phyloP scores from a whole-genome alignment of 92 coral and sea anemone species.

The Actinernus sp. region DNA sequence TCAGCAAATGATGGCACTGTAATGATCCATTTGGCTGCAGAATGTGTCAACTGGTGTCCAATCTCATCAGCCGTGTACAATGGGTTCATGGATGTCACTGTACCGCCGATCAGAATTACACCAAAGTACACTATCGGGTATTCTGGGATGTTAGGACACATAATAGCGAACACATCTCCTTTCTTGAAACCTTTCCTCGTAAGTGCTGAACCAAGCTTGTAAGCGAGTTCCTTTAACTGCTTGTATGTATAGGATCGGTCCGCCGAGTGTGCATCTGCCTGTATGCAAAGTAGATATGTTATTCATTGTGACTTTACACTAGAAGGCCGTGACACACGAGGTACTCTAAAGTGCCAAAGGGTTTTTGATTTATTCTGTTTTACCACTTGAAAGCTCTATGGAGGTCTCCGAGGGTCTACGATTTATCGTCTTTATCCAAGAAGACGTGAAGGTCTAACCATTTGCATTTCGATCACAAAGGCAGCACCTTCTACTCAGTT shows the following conservation, averaged over 20 bases:
- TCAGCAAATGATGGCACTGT: conserved; percentile 73
- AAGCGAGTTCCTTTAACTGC: conserved; percentile 43
- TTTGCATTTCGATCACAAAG: too few relatives aligned
- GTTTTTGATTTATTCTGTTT: too few relatives aligned
- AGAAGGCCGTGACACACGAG: too few relatives aligned
- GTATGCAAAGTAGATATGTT: neutral
- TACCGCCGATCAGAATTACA: conserved; percentile 69
- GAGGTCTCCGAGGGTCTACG: too few relatives aligned
- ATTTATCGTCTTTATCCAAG: too few relatives aligned
- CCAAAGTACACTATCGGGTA: conserved; percentile 74
- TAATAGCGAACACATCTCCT: conserved; percentile 84
- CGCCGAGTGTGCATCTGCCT: conserved; percentile 70
- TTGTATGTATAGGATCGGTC: conserved; percentile 78
- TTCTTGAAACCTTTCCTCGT: conserved; percentile 76
- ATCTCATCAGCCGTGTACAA: conserved; percentile 77
- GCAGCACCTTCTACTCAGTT: too few relatives aligned
- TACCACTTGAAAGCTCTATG: too few relatives aligned
- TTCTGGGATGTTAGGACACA: conserved; percentile 78
- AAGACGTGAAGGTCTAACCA: too few relatives aligned
- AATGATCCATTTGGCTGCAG: conserved; percentile 58
- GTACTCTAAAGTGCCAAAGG: too few relatives aligned
- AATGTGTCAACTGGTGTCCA: conserved; percentile 66
- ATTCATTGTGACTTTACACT: too few relatives aligned
- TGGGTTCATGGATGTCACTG: conserved; percentile 77
- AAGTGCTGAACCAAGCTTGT: conserved; percentile 77